Evolutionary conservation across 2,113 vertebrate species (phyloP), one percentile per base, ranked within the genome.

Genomic region (Falcunculus frontatus): DNA sequence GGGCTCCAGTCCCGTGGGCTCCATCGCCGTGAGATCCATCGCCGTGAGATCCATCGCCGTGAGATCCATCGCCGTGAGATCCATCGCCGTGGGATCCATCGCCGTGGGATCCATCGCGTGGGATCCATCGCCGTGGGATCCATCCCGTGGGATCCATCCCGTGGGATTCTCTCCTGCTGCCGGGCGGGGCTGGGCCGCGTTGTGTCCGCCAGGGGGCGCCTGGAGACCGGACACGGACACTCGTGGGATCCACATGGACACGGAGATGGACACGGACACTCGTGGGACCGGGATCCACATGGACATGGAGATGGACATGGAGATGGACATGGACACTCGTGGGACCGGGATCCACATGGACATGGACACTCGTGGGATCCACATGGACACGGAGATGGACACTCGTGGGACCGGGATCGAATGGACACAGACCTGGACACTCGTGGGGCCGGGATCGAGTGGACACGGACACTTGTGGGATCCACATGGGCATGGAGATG

Each of bases 151-250:
- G n/a, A n/a, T n/a, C n/a, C n/a, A n/a, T 44, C 18, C 69, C 16
- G 2, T 7, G 26, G 74, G 47, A 11, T 41, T 63, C 35, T 72
- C 35, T 37, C 42, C 5, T 7, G 50, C 50, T 23, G 56, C n/a
- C 26, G 17, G 41, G 11, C 4, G 5, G 23, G 8, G 52, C 42
- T 13, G 39, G 2, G 11, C 7, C 19, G 19, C 32, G 6, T 1
- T 1, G 41, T 17, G n/a, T 1, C 96, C 95, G 67, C 93, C 89
- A 96, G 93, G 22, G 91, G 93, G 93, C 79, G 89, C 91, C 32
- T 1, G 7, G 55, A 85, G 93, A 96, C 89, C 52, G 75, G 84
- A 13, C 90, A 60, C 35, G 50, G 69, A 7, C 72, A 18, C 42
- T 3, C 26, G 42, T 39, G 64, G 44, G 35, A 10, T 37, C 8